A percentile compares a stretch with the other conserved stretches of the same genome.
phyloP scores from a whole-genome alignment of 2,113 vertebrate genomes.

The Danionella cerebrum region DNA sequence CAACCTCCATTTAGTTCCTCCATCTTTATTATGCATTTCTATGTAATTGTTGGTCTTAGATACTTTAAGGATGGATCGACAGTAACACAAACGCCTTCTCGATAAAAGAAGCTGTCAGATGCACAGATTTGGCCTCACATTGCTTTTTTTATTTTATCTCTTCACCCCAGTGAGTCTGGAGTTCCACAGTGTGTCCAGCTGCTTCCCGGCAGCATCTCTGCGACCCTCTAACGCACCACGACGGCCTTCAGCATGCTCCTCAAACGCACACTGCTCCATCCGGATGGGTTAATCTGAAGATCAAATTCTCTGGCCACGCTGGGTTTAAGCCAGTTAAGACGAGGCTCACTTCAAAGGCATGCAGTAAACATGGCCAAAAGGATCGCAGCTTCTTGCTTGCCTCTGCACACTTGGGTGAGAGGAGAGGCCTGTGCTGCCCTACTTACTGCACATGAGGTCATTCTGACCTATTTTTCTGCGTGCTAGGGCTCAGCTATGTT shows the following conservation, averaged over 20 bases:
- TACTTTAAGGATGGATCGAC: too few relatives aligned
- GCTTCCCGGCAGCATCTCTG: background rate
- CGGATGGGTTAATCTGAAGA: slow-evolving; percentile 58
- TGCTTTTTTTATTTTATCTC: too few relatives aligned
- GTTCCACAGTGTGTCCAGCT: background rate
- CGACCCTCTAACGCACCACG: slow-evolving; percentile 26
- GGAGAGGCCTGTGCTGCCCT: slow-evolving; percentile 58
- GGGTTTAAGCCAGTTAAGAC: slow-evolving; percentile 47
- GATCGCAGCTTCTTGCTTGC: slow-evolving; percentile 55
- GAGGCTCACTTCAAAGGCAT: slow-evolving; percentile 62
- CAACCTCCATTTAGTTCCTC: too few relatives aligned
- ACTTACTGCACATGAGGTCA: slow-evolving; percentile 68
- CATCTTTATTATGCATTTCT: too few relatives aligned
- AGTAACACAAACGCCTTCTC: too few relatives aligned
- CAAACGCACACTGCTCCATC: slow-evolving; percentile 29
- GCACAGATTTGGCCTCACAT: too few relatives aligned
- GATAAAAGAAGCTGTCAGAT: too few relatives aligned
- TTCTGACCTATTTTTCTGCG: slow-evolving; percentile 67
- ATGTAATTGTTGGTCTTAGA: too few relatives aligned
- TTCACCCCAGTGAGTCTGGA: background rate
- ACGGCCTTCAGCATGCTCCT: slow-evolving; percentile 29
- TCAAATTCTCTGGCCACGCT: slow-evolving; percentile 42
- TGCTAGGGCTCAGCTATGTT: slow-evolving; percentile 48
- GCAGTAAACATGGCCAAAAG: slow-evolving; percentile 57
- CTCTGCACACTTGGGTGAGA: slow-evolving; percentile 49